These are phyloP conservation scores for Junonia oenone DNA, from an alignment of 2,888 invertebrate genomes.

Conservation along the genomic window DNA sequence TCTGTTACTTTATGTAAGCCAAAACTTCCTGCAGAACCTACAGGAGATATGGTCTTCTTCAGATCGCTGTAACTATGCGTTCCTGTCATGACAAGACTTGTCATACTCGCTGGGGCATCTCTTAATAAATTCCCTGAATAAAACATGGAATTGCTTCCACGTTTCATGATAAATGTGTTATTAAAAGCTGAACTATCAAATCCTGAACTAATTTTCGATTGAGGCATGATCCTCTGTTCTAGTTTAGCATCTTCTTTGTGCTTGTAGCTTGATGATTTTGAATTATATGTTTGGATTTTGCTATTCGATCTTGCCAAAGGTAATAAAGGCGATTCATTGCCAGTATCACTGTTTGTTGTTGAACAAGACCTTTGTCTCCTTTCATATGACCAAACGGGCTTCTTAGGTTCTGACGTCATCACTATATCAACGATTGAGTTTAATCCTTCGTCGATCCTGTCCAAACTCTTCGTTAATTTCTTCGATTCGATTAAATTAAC, in stretches of 20 bases:
- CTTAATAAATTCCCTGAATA: slow-evolving; percentile 80
- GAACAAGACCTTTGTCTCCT: slow-evolving; percentile 64
- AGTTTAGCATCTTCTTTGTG: slow-evolving; percentile 50
- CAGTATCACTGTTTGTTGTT: slow-evolving; percentile 60
- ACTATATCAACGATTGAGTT: slow-evolving; percentile 86
- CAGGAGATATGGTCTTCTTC: slow-evolving; percentile 63
- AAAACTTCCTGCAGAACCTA: slow-evolving; percentile 55
- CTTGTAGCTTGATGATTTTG: slow-evolving; percentile 47
- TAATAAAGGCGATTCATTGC: slow-evolving; percentile 58
- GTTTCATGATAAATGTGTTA: slow-evolving; percentile 77
- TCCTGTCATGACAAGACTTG: slow-evolving; percentile 65
- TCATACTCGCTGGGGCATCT: slow-evolving; percentile 71
- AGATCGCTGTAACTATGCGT: slow-evolving; percentile 68
- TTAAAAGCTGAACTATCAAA: slow-evolving; percentile 63
- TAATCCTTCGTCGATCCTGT: slow-evolving; percentile 86
- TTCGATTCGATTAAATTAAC: slow-evolving; percentile 80
- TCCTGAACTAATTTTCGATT: slow-evolving; percentile 42
- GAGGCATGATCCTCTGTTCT: slow-evolving; percentile 26
- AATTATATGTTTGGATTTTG: slow-evolving; percentile 48
- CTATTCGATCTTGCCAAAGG: slow-evolving; percentile 56
- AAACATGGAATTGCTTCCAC: slow-evolving; percentile 82
- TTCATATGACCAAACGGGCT: slow-evolving; percentile 62
- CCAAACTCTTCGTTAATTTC: slow-evolving; percentile 86
- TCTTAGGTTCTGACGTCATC: slow-evolving; percentile 78
- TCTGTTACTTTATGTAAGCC: slow-evolving; percentile 84